Evolutionary conservation across 2,888 invertebrate genomes (phyloP).

Genomic region (Serripes groenlandicus): DNA sequence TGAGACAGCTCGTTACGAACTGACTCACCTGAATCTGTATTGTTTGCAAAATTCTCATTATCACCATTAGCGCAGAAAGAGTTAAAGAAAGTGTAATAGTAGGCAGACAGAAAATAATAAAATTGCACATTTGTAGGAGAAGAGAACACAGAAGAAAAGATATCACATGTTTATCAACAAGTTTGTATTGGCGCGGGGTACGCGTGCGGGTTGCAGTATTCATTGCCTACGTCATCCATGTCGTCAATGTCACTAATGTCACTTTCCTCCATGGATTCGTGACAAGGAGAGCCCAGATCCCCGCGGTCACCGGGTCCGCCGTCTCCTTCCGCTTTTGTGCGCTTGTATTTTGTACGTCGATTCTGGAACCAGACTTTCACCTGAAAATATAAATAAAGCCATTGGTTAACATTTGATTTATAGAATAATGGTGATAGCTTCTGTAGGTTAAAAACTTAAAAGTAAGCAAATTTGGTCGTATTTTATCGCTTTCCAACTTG

Average conservation of each 20-base stretch:
- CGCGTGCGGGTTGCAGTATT: conserved; percentile 51
- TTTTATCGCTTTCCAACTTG: no score
- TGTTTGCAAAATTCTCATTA: no score
- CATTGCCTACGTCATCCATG: conserved; percentile 59
- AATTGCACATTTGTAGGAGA: conserved; percentile 31
- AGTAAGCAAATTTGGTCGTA: no score
- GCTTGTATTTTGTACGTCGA: conserved; percentile 97
- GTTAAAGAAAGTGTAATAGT: neutral
- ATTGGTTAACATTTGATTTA: no score
- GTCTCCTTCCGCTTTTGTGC: conserved; percentile 86
- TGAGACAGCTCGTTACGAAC: no score
- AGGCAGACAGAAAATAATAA: neutral
- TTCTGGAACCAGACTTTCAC: conserved; percentile 99
- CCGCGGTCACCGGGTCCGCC: conserved; percentile 57
- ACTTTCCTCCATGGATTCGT: conserved; percentile 60
- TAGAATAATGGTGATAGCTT: no score
- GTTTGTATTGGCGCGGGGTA: conserved; percentile 59
- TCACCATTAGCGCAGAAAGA: no score
- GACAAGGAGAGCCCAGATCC: conserved; percentile 25
- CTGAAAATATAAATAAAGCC: conserved; percentile 91
- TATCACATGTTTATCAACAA: conserved; percentile 28
- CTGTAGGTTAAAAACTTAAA: no score
- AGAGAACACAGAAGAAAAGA: conserved; percentile 9
- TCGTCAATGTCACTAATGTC: conserved; percentile 68
- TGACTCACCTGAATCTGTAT: no score